Base-by-base conservation (phyloP, 2,797 vertebrate species). In the Gymnodraco acuticeps region DNA sequence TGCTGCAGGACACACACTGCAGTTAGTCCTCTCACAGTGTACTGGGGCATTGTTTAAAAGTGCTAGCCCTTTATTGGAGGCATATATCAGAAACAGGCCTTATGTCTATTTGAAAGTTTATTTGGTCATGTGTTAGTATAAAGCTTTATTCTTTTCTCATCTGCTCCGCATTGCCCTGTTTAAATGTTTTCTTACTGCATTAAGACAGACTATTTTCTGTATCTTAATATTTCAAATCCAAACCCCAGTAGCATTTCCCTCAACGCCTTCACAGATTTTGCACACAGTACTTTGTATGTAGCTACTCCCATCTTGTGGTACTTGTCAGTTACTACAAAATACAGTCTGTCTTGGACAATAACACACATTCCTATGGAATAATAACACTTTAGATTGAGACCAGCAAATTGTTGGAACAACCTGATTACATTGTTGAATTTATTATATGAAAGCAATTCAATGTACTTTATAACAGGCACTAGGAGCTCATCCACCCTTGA, bases 1-100 rank as follows among this genome's bases (percentile, higher is more conserved):
- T 13, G 92, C 96, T 97, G 75, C 27, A 73, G 62, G 48, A 23
- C 1, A 62, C 15, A 20, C 4, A 12, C 3, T 56, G 38, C 2
- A 50, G 62, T 5, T 14, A 23, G 0, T 27, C 14, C 0, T 17
- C 15, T 51, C 52, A 27, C 31, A 15, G 54, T 33, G 50, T 2
- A 20, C 15, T 16, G 20, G 3, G 48, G 16, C 51, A 5, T 54
- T 16, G 13, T 20, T 53, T 12, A 27, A 20, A 7, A 38, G 38
- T 14, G 33, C 15, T 11, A 23, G 51, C 20, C 20, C 16, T 31
- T 56, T 56, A 56, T 38, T 6, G n/a, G 54, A 56, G 16, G 54
- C 16, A 38, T 0, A 38, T 12, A 56, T 59, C 19, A 19, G 38
- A 43, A 41, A 20, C 53, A 16, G 14, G 52, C 8, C n/a, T 59